Conservation (phyloP, 2,888 invertebrate species). For the Stenodera caucasica region DNA sequence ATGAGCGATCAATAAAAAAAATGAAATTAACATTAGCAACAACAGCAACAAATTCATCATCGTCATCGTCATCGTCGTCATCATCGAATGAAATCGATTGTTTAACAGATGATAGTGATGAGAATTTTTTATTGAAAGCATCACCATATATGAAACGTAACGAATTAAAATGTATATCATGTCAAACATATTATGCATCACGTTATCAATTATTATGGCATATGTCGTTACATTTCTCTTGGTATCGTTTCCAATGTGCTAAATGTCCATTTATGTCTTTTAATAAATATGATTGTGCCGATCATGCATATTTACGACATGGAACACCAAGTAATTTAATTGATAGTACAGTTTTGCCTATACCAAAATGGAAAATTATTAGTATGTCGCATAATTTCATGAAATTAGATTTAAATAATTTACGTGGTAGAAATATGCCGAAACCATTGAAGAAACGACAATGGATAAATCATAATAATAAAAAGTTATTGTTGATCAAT, state of each 20-base stretch:
- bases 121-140: slow-evolving; percentile 31
- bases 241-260: slow-evolving; percentile 76
- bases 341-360: slow-evolving; percentile 47
- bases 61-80: background rate
- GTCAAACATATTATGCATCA: slow-evolving; percentile 58
- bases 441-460: slow-evolving; percentile 23
- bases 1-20: background rate
- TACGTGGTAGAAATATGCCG: background rate
- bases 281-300: slow-evolving; percentile 65
- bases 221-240: slow-evolving; percentile 68
- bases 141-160: slow-evolving; percentile 53
- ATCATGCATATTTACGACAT: slow-evolving; percentile 67
- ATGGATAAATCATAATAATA: slow-evolving; percentile 22
- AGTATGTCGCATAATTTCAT: slow-evolving; percentile 44
- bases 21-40: too few species aligned
- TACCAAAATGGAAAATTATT: slow-evolving; percentile 47
- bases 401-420: slow-evolving; percentile 20
- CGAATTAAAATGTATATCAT: slow-evolving; percentile 59
- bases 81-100: slow-evolving; percentile 12
- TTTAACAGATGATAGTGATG: slow-evolving; percentile 17
- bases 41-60: background rate
- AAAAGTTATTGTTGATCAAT: background rate
- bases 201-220: slow-evolving; percentile 61
- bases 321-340: slow-evolving; percentile 59
- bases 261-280: slow-evolving; percentile 72